Percentiles rank a stretch among this genome's conserved stretches.
Conservation (phyloP, 2,113 vertebrate genomes). For the Athene noctua region DNA sequence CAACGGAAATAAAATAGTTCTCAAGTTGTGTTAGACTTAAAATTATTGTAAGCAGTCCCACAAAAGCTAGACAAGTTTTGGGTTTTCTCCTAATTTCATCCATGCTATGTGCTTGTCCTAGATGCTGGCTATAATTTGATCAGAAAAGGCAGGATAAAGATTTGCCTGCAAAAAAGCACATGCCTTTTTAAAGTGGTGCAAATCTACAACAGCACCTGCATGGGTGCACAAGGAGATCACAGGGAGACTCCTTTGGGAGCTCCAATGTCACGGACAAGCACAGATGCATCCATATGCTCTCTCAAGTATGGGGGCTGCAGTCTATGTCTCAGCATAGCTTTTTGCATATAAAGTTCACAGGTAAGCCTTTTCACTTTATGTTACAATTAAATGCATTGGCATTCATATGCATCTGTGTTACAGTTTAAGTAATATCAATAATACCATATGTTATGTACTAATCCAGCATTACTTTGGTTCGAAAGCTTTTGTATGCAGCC, state of each 20-base stretch:
- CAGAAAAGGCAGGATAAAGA: neutral
- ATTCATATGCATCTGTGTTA: neutral
- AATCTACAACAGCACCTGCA: neutral
- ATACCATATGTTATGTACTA: neutral
- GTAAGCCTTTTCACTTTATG: neutral
- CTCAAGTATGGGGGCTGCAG: neutral
- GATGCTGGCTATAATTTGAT: neutral
- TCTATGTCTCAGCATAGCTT: neutral
- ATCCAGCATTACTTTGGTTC: neutral
- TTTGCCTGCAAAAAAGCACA: accelerated
- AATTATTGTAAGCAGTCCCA: neutral
- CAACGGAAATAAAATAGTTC: neutral
- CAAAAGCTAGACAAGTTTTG: neutral
- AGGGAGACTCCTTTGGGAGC: neutral
- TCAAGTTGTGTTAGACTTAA: neutral
- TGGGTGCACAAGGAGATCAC: neutral
- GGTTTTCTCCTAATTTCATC: neutral
- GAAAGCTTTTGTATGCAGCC: neutral
- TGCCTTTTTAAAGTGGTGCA: neutral
- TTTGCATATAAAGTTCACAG: neutral
- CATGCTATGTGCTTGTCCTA: neutral
- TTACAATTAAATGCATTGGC: neutral
- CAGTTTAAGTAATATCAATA: neutral
- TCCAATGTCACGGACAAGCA: accelerated
- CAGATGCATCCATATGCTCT: neutral